A percentile compares a stretch with the other conserved stretches of the same genome.
Conservation (phyloP, 2,797 vertebrate genomes). For the Florisuga fusca region DNA sequence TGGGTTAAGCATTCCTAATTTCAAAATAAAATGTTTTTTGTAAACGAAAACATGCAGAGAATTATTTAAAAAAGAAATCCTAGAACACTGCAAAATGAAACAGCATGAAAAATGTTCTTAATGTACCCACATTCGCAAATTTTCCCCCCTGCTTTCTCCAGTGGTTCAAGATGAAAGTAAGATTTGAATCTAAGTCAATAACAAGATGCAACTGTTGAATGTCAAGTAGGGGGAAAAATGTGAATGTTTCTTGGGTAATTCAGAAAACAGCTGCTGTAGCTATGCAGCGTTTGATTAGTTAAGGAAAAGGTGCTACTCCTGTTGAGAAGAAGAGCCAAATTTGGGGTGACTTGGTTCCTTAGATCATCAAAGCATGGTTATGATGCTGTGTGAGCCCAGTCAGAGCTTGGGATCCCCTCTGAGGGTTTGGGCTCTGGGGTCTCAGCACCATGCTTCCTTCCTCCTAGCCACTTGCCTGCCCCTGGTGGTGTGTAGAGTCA, state of each 20-base stretch:
- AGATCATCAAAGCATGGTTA: not conserved
- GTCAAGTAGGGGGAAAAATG: not conserved
- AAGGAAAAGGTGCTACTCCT: not conserved
- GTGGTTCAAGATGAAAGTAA: not conserved
- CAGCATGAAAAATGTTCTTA: not conserved
- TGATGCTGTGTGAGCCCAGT: not conserved
- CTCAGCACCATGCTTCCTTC: not conserved
- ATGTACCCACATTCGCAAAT: not conserved
- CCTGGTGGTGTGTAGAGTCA: not conserved
- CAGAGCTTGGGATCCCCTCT: not conserved
- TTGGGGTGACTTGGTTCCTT: not conserved
- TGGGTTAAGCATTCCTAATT: not conserved
- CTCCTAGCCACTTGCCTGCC: not conserved
- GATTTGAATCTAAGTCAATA: not conserved
- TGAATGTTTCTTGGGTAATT: not conserved
- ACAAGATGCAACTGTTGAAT: conserved; percentile 27
- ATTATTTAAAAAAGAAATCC: not conserved
- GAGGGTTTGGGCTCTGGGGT: not conserved
- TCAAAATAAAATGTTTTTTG: not conserved
- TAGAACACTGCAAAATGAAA: not conserved
- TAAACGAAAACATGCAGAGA: not conserved
- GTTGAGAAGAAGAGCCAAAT: not conserved
- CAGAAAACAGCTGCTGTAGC: conserved; percentile 33
- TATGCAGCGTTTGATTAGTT: not conserved
- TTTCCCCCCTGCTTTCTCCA: not conserved